phyloP scores from a whole-genome alignment of 2,888 invertebrate genomes.

The Scaptomyza caliginosa region DNA sequence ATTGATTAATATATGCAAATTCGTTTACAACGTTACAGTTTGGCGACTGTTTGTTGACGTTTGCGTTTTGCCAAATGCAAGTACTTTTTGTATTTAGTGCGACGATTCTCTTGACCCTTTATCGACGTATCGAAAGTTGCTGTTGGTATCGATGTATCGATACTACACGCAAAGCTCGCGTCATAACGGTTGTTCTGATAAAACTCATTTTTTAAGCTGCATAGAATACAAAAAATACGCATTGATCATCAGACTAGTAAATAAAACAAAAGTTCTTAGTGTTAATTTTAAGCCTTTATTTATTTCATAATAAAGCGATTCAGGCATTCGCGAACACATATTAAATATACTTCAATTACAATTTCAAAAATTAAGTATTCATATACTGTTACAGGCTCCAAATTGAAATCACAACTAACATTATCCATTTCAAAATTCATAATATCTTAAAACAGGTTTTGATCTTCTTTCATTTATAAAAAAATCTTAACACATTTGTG shows the following conservation, averaged over 20 bases:
- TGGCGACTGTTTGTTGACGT: slow-evolving; percentile 56
- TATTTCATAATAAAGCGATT: slow-evolving; percentile 56
- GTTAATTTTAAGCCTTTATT: slow-evolving; percentile 25
- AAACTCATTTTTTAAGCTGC: not conserved
- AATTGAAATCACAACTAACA: slow-evolving; percentile 50
- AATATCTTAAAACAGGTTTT: slow-evolving; percentile 53
- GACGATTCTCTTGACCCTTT: slow-evolving; percentile 21
- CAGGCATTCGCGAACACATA: slow-evolving; percentile 51
- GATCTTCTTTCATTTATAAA: slow-evolving; percentile 15
- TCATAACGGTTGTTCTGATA: slow-evolving; percentile 19
- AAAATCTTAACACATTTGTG: slow-evolving; percentile 57
- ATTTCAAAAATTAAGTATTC: slow-evolving; percentile 48
- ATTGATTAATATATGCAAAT: slow-evolving; percentile 2
- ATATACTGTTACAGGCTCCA: slow-evolving; percentile 65
- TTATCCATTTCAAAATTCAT: slow-evolving; percentile 45
- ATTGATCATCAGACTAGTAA: too few relatives aligned
- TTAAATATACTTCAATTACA: slow-evolving; percentile 56
- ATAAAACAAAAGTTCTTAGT: too few relatives aligned
- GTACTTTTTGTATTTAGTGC: slow-evolving; percentile 40
- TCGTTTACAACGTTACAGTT: slow-evolving; percentile 33
- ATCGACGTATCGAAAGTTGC: slow-evolving; percentile 17
- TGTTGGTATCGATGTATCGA: slow-evolving; percentile 38
- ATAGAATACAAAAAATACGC: not conserved
- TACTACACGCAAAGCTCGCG: slow-evolving; percentile 6
- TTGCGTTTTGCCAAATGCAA: slow-evolving; percentile 32